Base-by-base conservation (phyloP, 2,113 vertebrate species). In the Odontophorus gujanensis region DNA sequence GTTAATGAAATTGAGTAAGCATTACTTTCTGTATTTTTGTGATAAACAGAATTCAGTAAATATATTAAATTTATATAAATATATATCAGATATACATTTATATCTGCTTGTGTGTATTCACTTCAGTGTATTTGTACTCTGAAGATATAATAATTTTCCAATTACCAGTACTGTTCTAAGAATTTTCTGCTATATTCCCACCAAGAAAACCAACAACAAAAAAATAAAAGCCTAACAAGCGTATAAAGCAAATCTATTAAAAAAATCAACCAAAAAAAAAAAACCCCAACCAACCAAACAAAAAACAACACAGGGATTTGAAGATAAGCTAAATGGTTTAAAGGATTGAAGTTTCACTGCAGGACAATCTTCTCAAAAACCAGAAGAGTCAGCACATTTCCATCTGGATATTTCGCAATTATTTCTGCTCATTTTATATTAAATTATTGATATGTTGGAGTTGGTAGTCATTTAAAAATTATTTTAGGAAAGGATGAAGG, bases 261-360 rank as follows among this genome's bases (percentile, higher is more conserved):
- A 62, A 13, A 85, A 93, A 10, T 19, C 53, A 81, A 7, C 30
- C 50, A 51, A 51, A 13, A 51, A 16, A 51, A 51, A 5, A 18
- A 38, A 38, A 38, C 38, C 38, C 38, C 38, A 51, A 53, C 25
- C 14, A 53, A 53, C 26, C 51, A 53, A 53, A 8, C 9, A 6
- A 53, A 30, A 8, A 53, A 53, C 17, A 58, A 58, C 55, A 58
- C 32, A 58, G 48, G 30, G 16, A 85, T 67, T 91, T 85, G 71
- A 96, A 95, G 87, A 47, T 18, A 90, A n/a, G 43, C 28, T 91
- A 67, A 87, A 65, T 72, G 12, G 71, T 93, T 92, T 43, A 77
- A 85, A 82, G 50, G 50, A 80, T 96, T 92, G 63, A 84, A 63
- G 21, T 83, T 91, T 92, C 68, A 83, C 55, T 80, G 40, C 67